phyloP scores from a whole-genome alignment of 2,888 invertebrate species.

The Periphyllus acericola region DNA sequence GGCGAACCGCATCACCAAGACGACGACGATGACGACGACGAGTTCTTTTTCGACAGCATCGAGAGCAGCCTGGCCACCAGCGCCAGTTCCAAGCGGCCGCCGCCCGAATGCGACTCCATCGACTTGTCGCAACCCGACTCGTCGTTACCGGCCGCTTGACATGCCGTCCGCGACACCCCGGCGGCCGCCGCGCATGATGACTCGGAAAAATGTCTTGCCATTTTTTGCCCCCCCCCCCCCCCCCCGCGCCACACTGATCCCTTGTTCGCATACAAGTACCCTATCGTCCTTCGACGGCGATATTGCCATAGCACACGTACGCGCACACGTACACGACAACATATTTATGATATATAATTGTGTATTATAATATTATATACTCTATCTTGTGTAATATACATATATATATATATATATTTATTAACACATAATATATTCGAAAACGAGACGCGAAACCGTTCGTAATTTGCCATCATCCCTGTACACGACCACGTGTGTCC shows the following conservation, averaged over 20 bases:
- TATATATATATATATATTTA: background rate
- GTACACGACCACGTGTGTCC: background rate
- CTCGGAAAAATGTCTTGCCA: constrained; percentile 12
- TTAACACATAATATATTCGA: background rate
- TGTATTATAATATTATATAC: background rate
- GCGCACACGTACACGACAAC: background rate
- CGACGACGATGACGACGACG: constrained; percentile 61
- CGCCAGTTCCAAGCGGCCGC: constrained; percentile 69
- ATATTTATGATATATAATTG: background rate
- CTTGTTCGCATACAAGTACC: background rate
- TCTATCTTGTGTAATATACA: too few species aligned
- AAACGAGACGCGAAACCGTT: background rate
- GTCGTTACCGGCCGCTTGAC: constrained; percentile 37
- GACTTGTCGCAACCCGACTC: constrained; percentile 66
- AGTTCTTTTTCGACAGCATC: constrained; percentile 79
- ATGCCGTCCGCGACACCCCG: background rate
- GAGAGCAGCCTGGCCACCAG: constrained; percentile 69
- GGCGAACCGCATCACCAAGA: constrained; percentile 50
- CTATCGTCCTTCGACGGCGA: constrained; percentile 8
- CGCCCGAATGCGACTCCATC: constrained; percentile 73
- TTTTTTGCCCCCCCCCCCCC: background rate
- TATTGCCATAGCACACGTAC: constrained; percentile 24
- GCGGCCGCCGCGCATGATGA: background rate
- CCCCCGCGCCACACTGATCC: background rate
- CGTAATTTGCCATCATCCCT: constrained; percentile 36